Base-by-base conservation (phyloP, 1,140 invertebrate genomes). In the Micrasema minimum region DNA sequence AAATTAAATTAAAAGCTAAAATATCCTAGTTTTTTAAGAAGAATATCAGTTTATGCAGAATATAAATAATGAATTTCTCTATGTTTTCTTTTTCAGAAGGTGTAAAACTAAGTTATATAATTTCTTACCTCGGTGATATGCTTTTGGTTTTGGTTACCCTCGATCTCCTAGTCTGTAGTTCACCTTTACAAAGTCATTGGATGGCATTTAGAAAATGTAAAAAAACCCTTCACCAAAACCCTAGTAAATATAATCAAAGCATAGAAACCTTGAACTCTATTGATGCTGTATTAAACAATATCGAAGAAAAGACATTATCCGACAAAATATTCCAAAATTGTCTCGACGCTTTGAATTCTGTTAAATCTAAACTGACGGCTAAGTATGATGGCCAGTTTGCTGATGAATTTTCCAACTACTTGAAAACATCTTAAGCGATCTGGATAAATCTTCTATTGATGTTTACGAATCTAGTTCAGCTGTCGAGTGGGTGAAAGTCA, bases 401-500 rank as follows among this genome's bases (percentile, higher is more conserved):
- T 48, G 88, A 91, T 73, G 92, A 95, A 80, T 89, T 95, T 79
- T 80, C 86, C 23, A 83, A 86, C 41, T 95, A 91, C 78, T 82
- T 96, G 35, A 90, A 87, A 77, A 88, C 89, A 75, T 81, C 85
- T 23, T 93, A 35, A 72, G 77, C 26, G 87, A 91, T 64, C 76
- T 94, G 12, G 92, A 91, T 62, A 91, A 83, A 76, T 82, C 83
- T 64, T 76, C 76, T 71, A 77, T 81, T 77, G 85, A 88, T 61
- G 83, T 85, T 69, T 87, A 87, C 61, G 83, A 86, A 80, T 81
- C 85, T 77, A 78, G 78, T 74, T 81, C 86, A 75, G 87, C 85
- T 50, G 87, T 87, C 69, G 88, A 87, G 75, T 91, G 91, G 83
- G 87, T 94, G 16, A 90, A 90, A 79, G 79, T 91, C 1, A 93